Evolutionary conservation across 2,888 invertebrate species (phyloP).

Genomic region (Epirrita christyi): DNA sequence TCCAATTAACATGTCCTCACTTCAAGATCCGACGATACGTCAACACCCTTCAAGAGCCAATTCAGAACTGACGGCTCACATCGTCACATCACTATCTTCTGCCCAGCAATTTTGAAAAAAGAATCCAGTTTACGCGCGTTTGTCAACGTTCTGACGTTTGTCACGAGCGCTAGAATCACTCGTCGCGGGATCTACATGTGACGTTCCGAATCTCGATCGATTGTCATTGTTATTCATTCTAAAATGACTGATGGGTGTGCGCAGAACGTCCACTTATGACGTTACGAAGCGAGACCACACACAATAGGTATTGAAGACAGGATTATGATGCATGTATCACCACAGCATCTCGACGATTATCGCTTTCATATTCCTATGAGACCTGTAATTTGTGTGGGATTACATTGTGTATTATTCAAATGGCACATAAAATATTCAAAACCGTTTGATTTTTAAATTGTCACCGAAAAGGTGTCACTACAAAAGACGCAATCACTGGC

Average conservation of each 20-base stretch:
- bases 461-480: constrained; percentile 57
- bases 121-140: constrained; percentile 45
- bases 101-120: constrained; percentile 61
- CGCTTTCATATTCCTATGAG: constrained; percentile 68
- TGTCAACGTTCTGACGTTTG: constrained; percentile 69
- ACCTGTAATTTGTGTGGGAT: constrained; percentile 74
- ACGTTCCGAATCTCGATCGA: constrained; percentile 69
- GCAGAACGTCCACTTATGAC: constrained; percentile 61
- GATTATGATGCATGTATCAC: constrained; percentile 67
- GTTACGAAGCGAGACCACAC: constrained; percentile 52
- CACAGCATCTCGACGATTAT: constrained; percentile 72
- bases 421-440: constrained; percentile 51
- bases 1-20: constrained; percentile 78
- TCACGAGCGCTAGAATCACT: constrained; percentile 68
- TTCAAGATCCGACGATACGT: constrained; percentile 74
- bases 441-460: constrained; percentile 36
- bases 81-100: constrained; percentile 65
- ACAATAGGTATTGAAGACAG: constrained; percentile 81
- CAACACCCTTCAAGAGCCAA: constrained; percentile 73
- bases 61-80: constrained; percentile 73
- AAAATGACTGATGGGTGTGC: constrained; percentile 74
- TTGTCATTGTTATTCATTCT: constrained; percentile 72
- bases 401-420: constrained; percentile 73
- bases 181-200: constrained; percentile 63
- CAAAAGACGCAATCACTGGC: constrained; percentile 67